A percentile compares a stretch with the other conserved stretches of the same genome.
phyloP scores from a whole-genome alignment of 2,797 vertebrate genomes.

The Crotalus adamanteus region DNA sequence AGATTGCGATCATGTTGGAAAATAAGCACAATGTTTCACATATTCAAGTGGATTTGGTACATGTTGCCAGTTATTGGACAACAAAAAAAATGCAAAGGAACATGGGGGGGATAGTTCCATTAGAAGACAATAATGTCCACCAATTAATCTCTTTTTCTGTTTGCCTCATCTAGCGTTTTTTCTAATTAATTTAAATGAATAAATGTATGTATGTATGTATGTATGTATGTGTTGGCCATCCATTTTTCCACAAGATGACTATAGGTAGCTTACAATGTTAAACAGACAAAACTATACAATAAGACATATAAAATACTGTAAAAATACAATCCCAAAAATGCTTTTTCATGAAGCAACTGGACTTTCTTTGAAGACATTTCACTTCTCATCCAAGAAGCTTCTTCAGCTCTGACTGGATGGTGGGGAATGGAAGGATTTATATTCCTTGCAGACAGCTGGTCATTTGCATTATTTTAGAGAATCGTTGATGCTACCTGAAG shows the following conservation, averaged over 20 bases:
- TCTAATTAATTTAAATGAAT: background rate
- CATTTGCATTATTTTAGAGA: no score
- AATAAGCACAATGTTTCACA: conserved; percentile 14
- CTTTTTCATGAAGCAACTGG: no score
- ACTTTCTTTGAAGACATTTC: no score
- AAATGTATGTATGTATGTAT: background rate
- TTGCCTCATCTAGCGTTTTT: background rate
- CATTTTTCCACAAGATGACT: background rate
- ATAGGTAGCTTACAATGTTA: background rate
- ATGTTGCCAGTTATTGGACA: conserved; percentile 39
- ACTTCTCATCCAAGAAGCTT: no score
- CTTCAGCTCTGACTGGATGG: no score
- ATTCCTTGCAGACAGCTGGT: no score
- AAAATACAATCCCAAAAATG: background rate
- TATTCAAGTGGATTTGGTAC: conserved; percentile 34
- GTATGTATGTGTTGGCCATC: background rate
- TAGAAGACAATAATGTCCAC: background rate
- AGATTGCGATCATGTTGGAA: conserved; percentile 22
- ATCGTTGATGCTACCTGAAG: no score
- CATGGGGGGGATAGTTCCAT: background rate
- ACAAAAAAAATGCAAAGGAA: conserved; percentile 22
- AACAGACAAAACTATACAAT: background rate
- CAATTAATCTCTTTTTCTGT: background rate
- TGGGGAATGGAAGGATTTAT: no score
- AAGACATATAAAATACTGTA: background rate